Base-by-base conservation (phyloP, 2,888 invertebrate species). In the Heliconius hortense region DNA sequence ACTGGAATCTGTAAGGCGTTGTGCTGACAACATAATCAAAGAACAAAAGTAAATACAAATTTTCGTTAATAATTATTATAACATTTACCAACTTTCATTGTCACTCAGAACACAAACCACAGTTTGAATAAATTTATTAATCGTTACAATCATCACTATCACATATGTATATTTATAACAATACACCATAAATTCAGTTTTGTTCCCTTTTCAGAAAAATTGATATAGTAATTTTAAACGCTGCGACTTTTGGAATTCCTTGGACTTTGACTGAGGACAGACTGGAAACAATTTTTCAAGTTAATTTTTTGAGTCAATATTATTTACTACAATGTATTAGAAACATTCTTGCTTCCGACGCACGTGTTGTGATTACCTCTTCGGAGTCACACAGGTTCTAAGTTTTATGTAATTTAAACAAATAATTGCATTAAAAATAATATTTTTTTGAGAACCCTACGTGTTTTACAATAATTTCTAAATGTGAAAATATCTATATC, bases 311-410 rank as follows among this genome's bases (percentile, higher is more conserved):
- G 79, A 96, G 96, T 39, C 97, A 97, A 84, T 96, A 96, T 84
- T 96, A 97, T 85, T 90, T 99, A 76, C 96, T 97, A 0, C 90
- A 96, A 78, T 94, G 97, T 73, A 90, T 98, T 68, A 95, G 96
- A 82, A 94, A 96, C 13, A 87, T 96, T 68, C 94, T 98, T 59
- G 92, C 95, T 68, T 94, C 94, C 56, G 95, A 96, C 66, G 95
- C 95, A 2, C 95, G 99, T 81, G 95, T 99, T 35, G 96, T 99
- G 1, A 95, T 98, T 76, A 94, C 98, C 0, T 96, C 98, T 1
- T 98, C 98, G 1, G 97, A 98, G 90, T 97, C 98, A 0, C 98
- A 98, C 88, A 96, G 97, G 97, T 97, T 59, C 28, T 64, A 7
- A 86, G 76, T 73, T 75, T 56, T 64, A 28, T 64, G 39, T 59